Evolutionary conservation across 2,797 vertebrate genomes (phyloP), one percentile per base, ranked within the genome.

Genomic region (Sebastes minor): DNA sequence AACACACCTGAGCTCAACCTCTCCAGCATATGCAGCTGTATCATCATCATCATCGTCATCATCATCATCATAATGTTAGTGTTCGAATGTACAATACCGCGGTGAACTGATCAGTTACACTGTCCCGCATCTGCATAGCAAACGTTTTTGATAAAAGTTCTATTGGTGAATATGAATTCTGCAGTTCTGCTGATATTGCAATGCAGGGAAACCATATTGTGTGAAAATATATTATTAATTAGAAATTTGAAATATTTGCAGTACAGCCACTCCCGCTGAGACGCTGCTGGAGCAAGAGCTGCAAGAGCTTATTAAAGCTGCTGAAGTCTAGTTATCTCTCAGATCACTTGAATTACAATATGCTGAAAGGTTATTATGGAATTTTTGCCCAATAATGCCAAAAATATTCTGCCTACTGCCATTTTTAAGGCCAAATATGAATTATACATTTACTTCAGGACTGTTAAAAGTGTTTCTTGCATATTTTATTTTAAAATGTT

Each of bases 1-100:
- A 78, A 71, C 27, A 74, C 10, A 5, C 30, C 49, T 46, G 53
- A 66, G 71, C 2, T 30, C 53, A 85, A 74, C 66, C 53, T 78
- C 35, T 67, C 14, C 28, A 75, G 64, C 38, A 53, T 23, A 25
- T 71, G 67, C 62, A 77, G 71, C 71, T 80, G n/a, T 27, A 56
- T 28, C 32, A 46, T 46, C 12, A 20, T 25, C 52, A 12, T 52
- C 9, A 14, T 64, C 33, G 7, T 38, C 52, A 22, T 46, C n/a
- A 23, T 46, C 23, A 16, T 22, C 25, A 57, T 59, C 25, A 25
- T 55, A 18, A 61, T 61, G 59, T 32, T 33, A 32, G 59, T 62
- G 38, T 53, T 69, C 18, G 74, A 72, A 72, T 59, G 9, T 66
- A 12, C 38, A 64, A 4, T 30, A 23, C 23, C 70, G 27, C 16